Percentiles rank a stretch among this genome's conserved stretches.
Conservation (phyloP, 1,140 invertebrate species). For the Platorchestia sp. region DNA sequence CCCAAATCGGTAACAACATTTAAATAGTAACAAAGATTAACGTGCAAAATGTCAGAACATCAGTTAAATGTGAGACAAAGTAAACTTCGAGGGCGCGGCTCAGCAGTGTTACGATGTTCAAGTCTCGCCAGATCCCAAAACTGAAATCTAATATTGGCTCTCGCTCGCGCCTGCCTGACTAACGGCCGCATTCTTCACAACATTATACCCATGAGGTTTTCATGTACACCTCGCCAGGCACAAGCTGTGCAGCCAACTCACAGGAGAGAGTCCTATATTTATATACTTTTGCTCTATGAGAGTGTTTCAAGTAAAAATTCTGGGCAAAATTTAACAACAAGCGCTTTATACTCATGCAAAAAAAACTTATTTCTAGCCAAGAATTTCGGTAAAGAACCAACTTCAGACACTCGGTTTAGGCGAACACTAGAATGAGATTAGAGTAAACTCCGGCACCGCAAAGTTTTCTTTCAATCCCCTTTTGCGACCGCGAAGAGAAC, state of each 20-base stretch:
- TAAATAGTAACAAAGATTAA: neutral
- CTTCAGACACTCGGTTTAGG: neutral
- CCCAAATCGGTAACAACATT: neutral
- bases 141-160: constrained; percentile 25
- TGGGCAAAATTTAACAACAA: neutral
- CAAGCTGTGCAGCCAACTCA: neutral
- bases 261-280: too few species aligned
- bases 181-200: constrained; percentile 38
- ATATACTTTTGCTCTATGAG: too few species aligned
- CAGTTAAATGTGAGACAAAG: neutral
- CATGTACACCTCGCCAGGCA: neutral
- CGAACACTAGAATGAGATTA: neutral
- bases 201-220: constrained; percentile 2
- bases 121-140: neutral
- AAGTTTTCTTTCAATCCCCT: neutral
- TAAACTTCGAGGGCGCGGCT: neutral
- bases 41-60: neutral
- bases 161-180: neutral
- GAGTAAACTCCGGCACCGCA: neutral
- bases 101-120: neutral
- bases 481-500: neutral
- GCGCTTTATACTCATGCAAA: too few species aligned
- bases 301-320: too few species aligned
- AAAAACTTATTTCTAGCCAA: neutral
- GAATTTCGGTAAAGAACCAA: neutral